Base-by-base conservation (phyloP, 1,140 invertebrate species). In the Limonius californicus region DNA sequence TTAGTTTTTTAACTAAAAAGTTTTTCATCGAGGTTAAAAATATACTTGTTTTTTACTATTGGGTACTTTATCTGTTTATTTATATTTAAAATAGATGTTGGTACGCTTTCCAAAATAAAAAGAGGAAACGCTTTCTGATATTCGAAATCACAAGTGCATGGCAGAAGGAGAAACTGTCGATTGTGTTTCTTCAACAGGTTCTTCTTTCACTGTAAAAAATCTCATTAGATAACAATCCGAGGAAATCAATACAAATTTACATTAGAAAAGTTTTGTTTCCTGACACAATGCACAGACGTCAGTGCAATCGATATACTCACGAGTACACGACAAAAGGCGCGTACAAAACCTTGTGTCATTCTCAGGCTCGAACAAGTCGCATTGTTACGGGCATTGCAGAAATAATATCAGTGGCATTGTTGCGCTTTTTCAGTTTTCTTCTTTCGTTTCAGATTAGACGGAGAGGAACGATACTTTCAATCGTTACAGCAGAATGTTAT, bases 281-380 rank as follows among this genome's bases (percentile, higher is more conserved):
- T 47, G 23, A 59, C 39, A 63, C 61, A 66, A 66, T 61, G 57
- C 47, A 68, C 27, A 56, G 63, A 65, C 59, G 63, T 65, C 63
- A 65, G 63, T 54, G 66, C 57, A 65, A 68, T 68, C 66, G 63
- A 68, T 68, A 68, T 68, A 68, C 66, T 54, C 59, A 59, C 65
- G 63, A 64, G 54, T 55, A 43, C 45, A 18, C 57, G 53, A 65
- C 53, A 62, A 68, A 62, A 65, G 63, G 57, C 42, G 45, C 47
- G 43, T 45, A 67, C 62, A 67, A 67, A 60, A 62, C 62, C 35
- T 59, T 63, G 66, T 65, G 66, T 68, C 66, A 68, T 62, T 64
- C 62, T 50, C 66, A 68, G 66, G 63, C 54, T 59, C 56, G 57
- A 63, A 63, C 62, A 63, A 63, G 62, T 55, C 35, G 42, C 43